Evolutionary conservation across 92 coral and sea anemone genomes (phyloP).

Genomic region (Nematostella vectensis): DNA sequence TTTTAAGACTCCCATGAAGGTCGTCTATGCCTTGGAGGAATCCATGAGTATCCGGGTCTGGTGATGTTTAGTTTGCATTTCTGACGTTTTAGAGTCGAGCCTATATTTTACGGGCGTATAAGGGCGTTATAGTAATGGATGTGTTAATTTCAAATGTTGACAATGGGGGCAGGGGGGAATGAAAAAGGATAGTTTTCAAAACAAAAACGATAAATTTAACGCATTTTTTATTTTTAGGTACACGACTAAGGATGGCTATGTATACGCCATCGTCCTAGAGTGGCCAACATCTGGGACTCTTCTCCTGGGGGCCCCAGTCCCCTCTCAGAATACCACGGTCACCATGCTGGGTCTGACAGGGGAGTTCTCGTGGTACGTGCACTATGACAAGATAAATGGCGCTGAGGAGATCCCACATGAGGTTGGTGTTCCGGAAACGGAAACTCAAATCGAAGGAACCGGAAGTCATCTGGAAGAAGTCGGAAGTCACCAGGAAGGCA

Average conservation of each 20-base stretch:
- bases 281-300: slow-evolving; percentile 68
- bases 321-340: slow-evolving; percentile 38
- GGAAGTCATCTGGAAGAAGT: not conserved
- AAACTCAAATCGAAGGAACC: not conserved
- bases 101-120: too few relatives aligned
- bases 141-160: too few relatives aligned
- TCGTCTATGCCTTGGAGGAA: too few relatives aligned
- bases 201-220: too few relatives aligned
- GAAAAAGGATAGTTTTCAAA: too few relatives aligned
- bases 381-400: slow-evolving; percentile 1
- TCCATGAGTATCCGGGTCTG: too few relatives aligned
- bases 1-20: too few relatives aligned
- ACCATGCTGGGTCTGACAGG: slow-evolving; percentile 66
- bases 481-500: not conserved
- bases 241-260: slow-evolving; percentile 44
- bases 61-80: too few relatives aligned
- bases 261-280: slow-evolving; percentile 76
- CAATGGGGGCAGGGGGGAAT: too few relatives aligned
- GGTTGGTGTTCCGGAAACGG: not conserved
- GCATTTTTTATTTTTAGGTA: slow-evolving; percentile 62
- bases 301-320: slow-evolving; percentile 40
- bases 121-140: too few relatives aligned
- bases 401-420: not conserved
- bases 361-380: slow-evolving; percentile 48
- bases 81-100: too few relatives aligned